These are phyloP conservation scores for Xenops minutus DNA, from an alignment of 2,797 vertebrate species.

Conservation along the genomic window DNA sequence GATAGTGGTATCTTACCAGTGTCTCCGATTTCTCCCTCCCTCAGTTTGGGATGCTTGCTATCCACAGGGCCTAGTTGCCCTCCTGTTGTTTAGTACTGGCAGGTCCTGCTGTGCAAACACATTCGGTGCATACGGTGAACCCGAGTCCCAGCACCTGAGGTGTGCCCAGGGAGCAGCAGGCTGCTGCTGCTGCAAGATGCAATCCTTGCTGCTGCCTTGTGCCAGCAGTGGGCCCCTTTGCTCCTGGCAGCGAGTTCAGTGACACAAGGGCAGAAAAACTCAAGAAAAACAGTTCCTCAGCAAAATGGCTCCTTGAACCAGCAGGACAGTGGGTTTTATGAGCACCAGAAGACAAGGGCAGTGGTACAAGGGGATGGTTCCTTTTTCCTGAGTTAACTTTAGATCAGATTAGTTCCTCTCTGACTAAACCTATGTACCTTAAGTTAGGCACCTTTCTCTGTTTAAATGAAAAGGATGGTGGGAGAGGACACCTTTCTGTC, in stretches of 20 bases:
- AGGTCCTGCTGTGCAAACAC: not conserved
- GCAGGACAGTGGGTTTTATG: fast-evolving
- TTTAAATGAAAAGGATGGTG: not conserved
- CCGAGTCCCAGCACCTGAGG: not conserved
- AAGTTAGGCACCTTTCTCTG: not conserved
- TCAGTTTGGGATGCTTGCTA: not conserved
- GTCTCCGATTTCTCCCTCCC: not conserved
- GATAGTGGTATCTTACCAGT: not conserved
- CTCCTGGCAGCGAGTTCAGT: not conserved
- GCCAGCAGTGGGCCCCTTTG: fast-evolving
- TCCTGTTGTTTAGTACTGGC: not conserved
- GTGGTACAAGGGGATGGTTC: not conserved
- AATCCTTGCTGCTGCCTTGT: not conserved
- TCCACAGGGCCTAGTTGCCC: not conserved
- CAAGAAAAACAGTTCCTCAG: not conserved
- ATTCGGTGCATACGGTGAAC: fast-evolving
- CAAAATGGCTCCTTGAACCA: not conserved
- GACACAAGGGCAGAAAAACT: not conserved
- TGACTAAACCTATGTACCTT: not conserved
- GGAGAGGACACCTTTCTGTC: not conserved
- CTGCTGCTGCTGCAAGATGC: not conserved
- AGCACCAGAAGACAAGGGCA: not conserved
- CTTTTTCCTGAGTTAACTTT: not conserved
- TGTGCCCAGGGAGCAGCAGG: not conserved
- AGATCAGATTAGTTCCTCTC: not conserved